These are phyloP conservation scores for Poicephalus gulielmi DNA, from an alignment of 2,113 vertebrate species.

Conservation along the genomic window DNA sequence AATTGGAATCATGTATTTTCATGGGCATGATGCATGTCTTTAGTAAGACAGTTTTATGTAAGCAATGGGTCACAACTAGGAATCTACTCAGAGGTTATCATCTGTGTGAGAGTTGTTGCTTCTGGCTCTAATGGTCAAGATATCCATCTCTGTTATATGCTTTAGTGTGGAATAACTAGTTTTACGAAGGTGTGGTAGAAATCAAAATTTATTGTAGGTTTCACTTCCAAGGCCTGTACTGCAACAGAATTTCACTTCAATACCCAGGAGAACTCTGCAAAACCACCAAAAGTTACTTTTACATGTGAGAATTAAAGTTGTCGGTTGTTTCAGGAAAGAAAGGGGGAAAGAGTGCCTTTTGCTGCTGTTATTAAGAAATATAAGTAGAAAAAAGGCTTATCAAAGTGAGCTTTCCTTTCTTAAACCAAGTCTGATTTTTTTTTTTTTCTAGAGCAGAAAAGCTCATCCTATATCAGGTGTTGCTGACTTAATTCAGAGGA, in stretches of 20 bases:
- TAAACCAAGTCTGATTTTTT: neutral
- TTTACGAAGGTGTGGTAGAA: slow-evolving; percentile 42
- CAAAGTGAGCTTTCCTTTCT: neutral
- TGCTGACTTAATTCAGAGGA: neutral
- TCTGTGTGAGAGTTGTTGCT: neutral
- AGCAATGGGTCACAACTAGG: neutral
- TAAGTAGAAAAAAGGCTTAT: neutral
- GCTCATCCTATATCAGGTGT: neutral
- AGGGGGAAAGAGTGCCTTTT: rapidly evolving
- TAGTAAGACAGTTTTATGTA: neutral
- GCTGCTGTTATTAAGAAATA: neutral
- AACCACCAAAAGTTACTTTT: neutral
- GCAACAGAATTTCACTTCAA: neutral
- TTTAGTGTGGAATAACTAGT: slow-evolving; percentile 33
- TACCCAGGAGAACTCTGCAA: neutral
- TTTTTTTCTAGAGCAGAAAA: neutral
- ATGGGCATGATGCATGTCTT: rapidly evolving
- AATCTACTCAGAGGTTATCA: neutral
- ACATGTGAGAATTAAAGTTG: neutral
- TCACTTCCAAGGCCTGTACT: neutral
- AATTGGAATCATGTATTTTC: rapidly evolving
- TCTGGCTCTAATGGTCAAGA: neutral
- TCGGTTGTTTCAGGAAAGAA: neutral
- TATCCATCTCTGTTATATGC: neutral
- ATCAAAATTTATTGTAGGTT: neutral